Conservation (phyloP, 1,140 invertebrate species). For the Euglossa dilemma region DNA sequence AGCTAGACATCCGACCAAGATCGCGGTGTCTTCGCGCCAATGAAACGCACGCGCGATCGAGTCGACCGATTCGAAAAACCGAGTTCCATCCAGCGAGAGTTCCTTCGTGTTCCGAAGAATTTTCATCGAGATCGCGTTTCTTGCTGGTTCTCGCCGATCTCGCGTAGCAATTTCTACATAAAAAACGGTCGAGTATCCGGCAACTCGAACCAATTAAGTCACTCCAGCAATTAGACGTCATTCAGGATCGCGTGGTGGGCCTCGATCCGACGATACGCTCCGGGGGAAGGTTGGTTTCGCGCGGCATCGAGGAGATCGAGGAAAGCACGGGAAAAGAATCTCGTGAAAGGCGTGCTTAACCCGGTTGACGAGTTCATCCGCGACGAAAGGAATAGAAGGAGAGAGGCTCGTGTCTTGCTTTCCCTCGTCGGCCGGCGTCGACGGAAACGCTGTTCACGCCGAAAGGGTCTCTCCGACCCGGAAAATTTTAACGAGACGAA, state of each 20-base stretch:
- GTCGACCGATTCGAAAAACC: neutral
- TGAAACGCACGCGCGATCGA: neutral
- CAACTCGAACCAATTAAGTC: constrained; percentile 32
- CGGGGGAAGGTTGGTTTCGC: constrained; percentile 45
- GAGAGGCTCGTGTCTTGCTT: neutral
- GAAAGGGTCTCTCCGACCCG: constrained; percentile 25
- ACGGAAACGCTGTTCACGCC: constrained; percentile 16
- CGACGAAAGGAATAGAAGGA: neutral
- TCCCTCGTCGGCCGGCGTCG: neutral
- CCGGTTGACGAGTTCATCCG: constrained; percentile 45
- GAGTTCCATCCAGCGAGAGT: too few relatives aligned
- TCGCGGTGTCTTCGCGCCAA: neutral
- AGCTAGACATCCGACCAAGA: neutral
- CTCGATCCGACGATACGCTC: constrained; percentile 5
- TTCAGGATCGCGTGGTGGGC: neutral
- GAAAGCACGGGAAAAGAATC: constrained; percentile 14
- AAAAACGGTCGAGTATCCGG: constrained; percentile 20
- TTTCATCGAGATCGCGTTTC: neutral
- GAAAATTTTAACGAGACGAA: constrained; percentile 40
- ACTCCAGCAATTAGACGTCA: constrained; percentile 50
- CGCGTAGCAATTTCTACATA: neutral
- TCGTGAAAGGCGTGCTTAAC: constrained; percentile 42
- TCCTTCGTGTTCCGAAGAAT: neutral
- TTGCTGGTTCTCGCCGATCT: neutral
- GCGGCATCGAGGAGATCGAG: constrained; percentile 7